These are phyloP conservation scores for Apocrypta bakeri DNA, from an alignment of 1,140 invertebrate genomes.

Conservation along the genomic window DNA sequence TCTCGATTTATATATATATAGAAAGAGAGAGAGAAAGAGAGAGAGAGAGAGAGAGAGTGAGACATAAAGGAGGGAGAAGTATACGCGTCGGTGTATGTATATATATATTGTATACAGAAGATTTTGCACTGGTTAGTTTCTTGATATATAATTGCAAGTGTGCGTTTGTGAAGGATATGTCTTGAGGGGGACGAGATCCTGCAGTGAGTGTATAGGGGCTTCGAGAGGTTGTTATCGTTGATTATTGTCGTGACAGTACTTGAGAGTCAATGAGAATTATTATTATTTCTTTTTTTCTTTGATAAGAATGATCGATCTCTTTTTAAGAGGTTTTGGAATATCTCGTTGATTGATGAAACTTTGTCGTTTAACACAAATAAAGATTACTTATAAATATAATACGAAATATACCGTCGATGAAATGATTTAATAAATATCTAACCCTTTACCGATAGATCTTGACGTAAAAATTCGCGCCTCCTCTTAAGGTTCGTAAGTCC, in stretches of 20 bases:
- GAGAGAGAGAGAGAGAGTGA: too few species aligned
- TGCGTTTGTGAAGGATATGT: neutral
- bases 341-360: neutral
- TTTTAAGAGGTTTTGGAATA: neutral
- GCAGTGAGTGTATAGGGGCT: neutral
- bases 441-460: too few species aligned
- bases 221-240: neutral
- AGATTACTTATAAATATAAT: too few species aligned
- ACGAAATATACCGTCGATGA: too few species aligned
- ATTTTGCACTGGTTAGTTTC: neutral
- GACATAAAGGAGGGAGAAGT: neutral
- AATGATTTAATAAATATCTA: too few species aligned
- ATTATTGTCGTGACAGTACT: neutral
- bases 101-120: neutral
- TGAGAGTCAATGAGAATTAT: neutral
- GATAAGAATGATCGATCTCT: neutral
- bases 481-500: neutral
- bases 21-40: neutral
- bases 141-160: neutral
- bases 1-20: conserved; percentile 9
- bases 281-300: neutral
- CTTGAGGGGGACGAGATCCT: neutral
- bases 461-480: neutral
- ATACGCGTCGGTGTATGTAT: neutral
- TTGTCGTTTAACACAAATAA: neutral